phyloP scores from a whole-genome alignment of 2,888 invertebrate genomes.

The Chaetoderma sp. region DNA sequence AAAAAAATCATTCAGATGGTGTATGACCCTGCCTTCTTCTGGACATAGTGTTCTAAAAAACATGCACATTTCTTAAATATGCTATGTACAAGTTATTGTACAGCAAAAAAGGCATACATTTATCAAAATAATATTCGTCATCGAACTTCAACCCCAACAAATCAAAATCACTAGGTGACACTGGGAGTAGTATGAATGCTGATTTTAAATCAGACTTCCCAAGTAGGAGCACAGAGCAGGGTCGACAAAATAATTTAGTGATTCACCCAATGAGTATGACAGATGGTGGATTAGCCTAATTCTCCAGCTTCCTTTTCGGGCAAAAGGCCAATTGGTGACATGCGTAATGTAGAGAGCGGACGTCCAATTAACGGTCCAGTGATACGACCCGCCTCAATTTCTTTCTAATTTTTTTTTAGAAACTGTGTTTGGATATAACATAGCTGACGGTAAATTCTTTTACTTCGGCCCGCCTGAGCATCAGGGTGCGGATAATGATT shows the following conservation, averaged over 20 bases:
- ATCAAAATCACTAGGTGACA: slow-evolving; percentile 13
- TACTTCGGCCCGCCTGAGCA: not conserved
- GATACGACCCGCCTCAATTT: too few species aligned
- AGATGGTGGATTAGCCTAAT: slow-evolving; percentile 31
- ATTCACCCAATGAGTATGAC: slow-evolving; percentile 15
- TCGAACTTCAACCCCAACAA: slow-evolving; percentile 20
- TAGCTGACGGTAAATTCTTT: not conserved
- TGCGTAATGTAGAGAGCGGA: not conserved
- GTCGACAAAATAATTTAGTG: slow-evolving; percentile 22
- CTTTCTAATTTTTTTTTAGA: not conserved
- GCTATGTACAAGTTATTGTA: not conserved
- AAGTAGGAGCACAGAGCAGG: not conserved
- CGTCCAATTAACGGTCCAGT: too few species aligned
- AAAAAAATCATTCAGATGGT: not conserved
- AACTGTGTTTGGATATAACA: not conserved
- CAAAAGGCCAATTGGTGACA: slow-evolving; percentile 26
- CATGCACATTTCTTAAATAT: not conserved
- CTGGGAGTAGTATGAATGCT: slow-evolving; percentile 22
- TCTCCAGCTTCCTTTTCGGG: slow-evolving; percentile 19
- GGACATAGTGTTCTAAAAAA: not conserved
- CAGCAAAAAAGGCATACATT: slow-evolving; percentile 14
- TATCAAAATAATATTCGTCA: slow-evolving; percentile 15
- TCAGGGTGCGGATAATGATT: not conserved
- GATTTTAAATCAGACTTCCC: slow-evolving; percentile 1
- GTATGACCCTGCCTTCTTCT: not conserved